Evolutionary conservation across 1,140 invertebrate species (phyloP).

Genomic region (Drosophila repleta): DNA sequence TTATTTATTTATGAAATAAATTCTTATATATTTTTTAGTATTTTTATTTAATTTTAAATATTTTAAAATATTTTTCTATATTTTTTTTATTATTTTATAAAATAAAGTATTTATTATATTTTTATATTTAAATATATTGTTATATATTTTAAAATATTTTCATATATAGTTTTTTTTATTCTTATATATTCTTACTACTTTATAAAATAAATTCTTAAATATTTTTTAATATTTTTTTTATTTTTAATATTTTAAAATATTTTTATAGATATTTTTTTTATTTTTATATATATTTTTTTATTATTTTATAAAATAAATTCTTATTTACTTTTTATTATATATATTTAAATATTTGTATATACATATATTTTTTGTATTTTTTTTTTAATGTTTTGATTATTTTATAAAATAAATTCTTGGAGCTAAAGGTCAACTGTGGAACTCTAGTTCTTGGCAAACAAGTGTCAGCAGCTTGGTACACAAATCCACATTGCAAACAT

Average conservation of each 20-base stretch:
- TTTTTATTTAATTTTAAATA: neutral
- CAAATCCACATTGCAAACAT: constrained; percentile 69
- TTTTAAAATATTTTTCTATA: constrained; percentile 15
- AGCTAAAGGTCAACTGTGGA: constrained; percentile 68
- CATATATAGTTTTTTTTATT: neutral
- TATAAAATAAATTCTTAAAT: constrained; percentile 34
- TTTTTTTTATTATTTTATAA: neutral
- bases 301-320: constrained; percentile 37
- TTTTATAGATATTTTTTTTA: neutral
- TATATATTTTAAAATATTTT: too few relatives aligned
- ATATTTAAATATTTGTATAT: neutral
- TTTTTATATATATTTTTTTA: neutral
- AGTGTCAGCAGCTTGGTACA: constrained; percentile 67
- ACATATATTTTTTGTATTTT: neutral
- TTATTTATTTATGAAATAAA: neutral
- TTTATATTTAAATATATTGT: too few relatives aligned
- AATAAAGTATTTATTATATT: too few relatives aligned
- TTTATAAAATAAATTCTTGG: constrained; percentile 33
- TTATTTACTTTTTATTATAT: constrained; percentile 40
- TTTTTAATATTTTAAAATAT: constrained; percentile 16
- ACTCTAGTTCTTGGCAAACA: constrained; percentile 58
- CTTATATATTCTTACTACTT: neutral
- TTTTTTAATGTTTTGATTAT: neutral
- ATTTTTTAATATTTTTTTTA: neutral
- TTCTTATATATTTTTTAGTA: neutral